These are phyloP conservation scores for Chromoteleia sp. DNA, from an alignment of 2,888 invertebrate genomes.

Conservation along the genomic window DNA sequence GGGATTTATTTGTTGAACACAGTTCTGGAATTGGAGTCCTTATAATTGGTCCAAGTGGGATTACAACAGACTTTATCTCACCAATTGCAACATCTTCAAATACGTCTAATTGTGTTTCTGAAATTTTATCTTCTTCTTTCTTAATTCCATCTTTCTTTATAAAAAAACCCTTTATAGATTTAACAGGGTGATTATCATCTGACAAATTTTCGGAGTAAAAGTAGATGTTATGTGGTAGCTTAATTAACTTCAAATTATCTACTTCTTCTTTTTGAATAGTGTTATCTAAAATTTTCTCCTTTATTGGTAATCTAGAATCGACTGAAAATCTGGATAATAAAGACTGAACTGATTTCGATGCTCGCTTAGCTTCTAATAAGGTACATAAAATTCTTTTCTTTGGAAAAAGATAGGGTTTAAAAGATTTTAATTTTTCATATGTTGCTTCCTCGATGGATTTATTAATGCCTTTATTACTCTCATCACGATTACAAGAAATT, in stretches of 20 bases:
- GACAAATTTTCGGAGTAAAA: constrained; percentile 78
- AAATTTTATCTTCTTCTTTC: constrained; percentile 65
- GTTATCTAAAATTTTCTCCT: constrained; percentile 71
- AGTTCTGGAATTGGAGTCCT: constrained; percentile 72
- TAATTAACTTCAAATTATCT: constrained; percentile 77
- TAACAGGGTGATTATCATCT: constrained; percentile 78
- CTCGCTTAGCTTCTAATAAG: constrained; percentile 80
- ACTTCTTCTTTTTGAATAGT: constrained; percentile 35
- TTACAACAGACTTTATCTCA: constrained; percentile 74
- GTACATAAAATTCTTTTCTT: constrained; percentile 76
- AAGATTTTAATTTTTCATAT: constrained; percentile 78
- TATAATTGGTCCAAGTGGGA: constrained; percentile 81
- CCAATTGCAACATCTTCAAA: constrained; percentile 68
- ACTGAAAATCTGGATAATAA: constrained; percentile 82
- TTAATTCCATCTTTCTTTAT: constrained; percentile 73
- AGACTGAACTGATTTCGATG: constrained; percentile 79
- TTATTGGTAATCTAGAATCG: constrained; percentile 79
- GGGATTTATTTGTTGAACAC: constrained; percentile 52
- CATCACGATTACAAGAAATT: constrained; percentile 77
- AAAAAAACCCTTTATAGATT: constrained; percentile 80
- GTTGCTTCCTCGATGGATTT: constrained; percentile 70
- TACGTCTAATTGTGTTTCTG: constrained; percentile 7
- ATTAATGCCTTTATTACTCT: constrained; percentile 56
- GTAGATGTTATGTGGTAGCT: constrained; percentile 78
- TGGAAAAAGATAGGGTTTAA: constrained; percentile 79